Evolutionary conservation across 2,888 invertebrate species (phyloP).

Genomic region (Aelia acuminata): DNA sequence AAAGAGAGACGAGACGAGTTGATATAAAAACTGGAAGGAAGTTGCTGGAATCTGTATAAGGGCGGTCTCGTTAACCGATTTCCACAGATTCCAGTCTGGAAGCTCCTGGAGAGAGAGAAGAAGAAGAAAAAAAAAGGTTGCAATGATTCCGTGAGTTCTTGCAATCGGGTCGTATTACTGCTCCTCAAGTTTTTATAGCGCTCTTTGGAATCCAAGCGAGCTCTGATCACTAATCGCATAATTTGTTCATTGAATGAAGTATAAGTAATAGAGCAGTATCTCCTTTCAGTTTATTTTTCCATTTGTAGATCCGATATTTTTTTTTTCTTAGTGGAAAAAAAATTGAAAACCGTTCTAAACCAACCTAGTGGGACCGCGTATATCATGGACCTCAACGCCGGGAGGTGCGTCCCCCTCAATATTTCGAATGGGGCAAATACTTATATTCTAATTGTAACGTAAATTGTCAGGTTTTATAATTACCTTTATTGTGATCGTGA

Average conservation of each 20-base stretch:
- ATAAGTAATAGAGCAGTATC: no score
- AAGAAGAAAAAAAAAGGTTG: not conserved
- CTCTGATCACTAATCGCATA: not conserved
- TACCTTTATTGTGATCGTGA: no score
- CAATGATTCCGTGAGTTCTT: not conserved
- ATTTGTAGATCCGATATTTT: no score
- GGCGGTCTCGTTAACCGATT: not conserved
- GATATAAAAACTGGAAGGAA: not conserved
- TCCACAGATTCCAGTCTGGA: not conserved
- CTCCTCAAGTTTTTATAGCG: not conserved
- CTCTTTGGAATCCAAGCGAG: not conserved
- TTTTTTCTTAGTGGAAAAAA: no score
- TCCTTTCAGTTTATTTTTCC: no score
- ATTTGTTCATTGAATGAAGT: not conserved
- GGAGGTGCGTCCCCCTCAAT: no score
- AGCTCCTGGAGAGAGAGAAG: not conserved
- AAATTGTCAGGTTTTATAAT: no score
- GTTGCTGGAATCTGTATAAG: not conserved
- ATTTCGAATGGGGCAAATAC: no score
- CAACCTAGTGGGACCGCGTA: no score
- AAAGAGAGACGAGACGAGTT: not conserved
- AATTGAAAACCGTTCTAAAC: no score
- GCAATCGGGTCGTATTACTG: not conserved
- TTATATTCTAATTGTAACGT: no score
- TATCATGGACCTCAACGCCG: no score